Evolutionary conservation across 2,888 invertebrate species (phyloP).

Genomic region (Hydropsyche betteni): DNA sequence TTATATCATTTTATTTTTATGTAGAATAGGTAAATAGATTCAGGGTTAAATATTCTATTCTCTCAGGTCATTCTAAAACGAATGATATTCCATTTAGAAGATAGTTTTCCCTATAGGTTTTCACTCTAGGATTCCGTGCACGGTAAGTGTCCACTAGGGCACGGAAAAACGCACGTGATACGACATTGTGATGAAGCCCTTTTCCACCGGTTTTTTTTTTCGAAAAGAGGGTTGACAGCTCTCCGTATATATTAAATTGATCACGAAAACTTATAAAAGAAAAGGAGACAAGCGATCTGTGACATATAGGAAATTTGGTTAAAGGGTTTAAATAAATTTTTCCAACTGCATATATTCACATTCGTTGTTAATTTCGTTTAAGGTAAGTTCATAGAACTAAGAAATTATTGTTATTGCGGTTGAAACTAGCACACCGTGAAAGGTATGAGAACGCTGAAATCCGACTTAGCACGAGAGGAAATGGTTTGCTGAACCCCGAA

Average conservation of each 20-base stretch:
- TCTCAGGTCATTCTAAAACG: conserved; percentile 1
- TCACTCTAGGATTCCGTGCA: conserved; percentile 16
- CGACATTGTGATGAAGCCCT: conserved; percentile 36
- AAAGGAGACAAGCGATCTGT: conserved; percentile 20
- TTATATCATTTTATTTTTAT: no score
- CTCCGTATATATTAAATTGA: conserved; percentile 33
- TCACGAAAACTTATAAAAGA: conserved; percentile 28
- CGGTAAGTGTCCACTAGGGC: conserved; percentile 19
- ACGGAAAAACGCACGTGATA: conserved; percentile 32
- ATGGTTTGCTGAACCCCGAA: conserved; percentile 18
- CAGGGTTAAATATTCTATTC: background rate
- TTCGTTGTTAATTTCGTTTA: background rate
- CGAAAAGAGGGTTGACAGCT: conserved; percentile 35
- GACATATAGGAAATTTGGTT: conserved; percentile 23
- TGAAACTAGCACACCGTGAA: background rate
- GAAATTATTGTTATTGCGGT: conserved; percentile 1
- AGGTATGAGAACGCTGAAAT: background rate
- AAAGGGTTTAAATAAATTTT: background rate
- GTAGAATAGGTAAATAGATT: background rate
- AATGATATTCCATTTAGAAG: conserved; percentile 18
- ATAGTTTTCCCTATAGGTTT: conserved; percentile 5
- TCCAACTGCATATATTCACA: background rate
- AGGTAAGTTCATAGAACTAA: no score
- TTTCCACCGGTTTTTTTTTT: conserved; percentile 33
- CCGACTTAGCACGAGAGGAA: conserved; percentile 9